phyloP scores from a whole-genome alignment of 2,888 invertebrate species.

The Zelleria hepariella region DNA sequence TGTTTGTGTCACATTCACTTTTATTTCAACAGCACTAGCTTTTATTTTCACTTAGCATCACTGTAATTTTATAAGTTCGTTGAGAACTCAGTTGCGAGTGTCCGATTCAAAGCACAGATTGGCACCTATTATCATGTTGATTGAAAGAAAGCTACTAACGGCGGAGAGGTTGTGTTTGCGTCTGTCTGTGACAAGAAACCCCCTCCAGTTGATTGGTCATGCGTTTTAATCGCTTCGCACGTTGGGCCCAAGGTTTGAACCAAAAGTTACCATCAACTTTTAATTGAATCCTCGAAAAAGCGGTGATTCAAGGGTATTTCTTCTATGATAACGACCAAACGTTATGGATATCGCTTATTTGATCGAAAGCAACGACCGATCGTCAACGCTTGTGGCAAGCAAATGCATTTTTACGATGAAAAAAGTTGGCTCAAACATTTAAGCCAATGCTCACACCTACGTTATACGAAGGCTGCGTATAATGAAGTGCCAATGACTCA shows the following conservation, averaged over 20 bases:
- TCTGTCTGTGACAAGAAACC: neutral
- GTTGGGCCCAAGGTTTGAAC: neutral
- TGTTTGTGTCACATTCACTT: constrained; percentile 25
- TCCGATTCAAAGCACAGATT: neutral
- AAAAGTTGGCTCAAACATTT: neutral
- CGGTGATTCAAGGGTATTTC: no score
- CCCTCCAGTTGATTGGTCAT: neutral
- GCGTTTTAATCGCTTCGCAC: neutral
- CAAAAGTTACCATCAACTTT: neutral
- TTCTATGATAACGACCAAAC: no score
- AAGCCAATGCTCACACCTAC: neutral
- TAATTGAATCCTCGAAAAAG: neutral
- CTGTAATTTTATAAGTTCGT: neutral
- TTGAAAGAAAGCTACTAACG: neutral
- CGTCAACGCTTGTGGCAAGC: no score
- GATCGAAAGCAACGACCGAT: no score
- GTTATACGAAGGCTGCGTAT: neutral
- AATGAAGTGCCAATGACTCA: neutral
- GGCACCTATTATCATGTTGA: neutral
- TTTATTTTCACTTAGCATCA: neutral
- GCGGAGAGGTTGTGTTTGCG: neutral
- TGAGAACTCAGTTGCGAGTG: neutral
- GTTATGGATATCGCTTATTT: no score
- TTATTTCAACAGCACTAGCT: constrained; percentile 10
- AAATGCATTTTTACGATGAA: no score